Percentiles rank a stretch among this genome's conserved stretches.
Conservation (phyloP, 1,140 invertebrate species). For the Saccostrea cuccullata region DNA sequence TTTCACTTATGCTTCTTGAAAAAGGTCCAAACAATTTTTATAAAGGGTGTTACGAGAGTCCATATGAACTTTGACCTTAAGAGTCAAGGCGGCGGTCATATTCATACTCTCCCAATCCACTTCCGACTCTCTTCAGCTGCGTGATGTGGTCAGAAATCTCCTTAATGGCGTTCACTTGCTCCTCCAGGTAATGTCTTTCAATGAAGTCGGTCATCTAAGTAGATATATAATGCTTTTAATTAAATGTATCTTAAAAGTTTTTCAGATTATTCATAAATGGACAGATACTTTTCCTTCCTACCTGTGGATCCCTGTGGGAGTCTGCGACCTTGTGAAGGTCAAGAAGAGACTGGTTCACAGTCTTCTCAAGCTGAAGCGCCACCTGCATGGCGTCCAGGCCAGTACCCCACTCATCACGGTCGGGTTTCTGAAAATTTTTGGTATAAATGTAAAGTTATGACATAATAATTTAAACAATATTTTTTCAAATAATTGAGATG, state of each 20-base stretch:
- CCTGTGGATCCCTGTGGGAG: conserved; percentile 82
- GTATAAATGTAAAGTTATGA: not conserved
- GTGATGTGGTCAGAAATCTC: conserved; percentile 82
- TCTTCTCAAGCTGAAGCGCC: conserved; percentile 88
- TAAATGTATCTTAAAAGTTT: not conserved
- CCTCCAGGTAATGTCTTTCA: conserved; percentile 82
- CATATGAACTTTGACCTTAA: not conserved
- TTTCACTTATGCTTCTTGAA: too few relatives aligned
- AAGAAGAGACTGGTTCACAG: conserved; percentile 88
- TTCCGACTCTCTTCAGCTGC: conserved; percentile 82
- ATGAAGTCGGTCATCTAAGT: conserved; percentile 82
- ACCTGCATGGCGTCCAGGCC: conserved; percentile 85
- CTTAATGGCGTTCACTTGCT: conserved; percentile 84
- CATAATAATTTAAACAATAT: not conserved
- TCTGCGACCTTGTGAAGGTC: conserved; percentile 85
- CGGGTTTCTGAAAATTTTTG: conserved; percentile 80
- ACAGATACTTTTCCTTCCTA: conserved; percentile 26
- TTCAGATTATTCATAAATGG: not conserved
- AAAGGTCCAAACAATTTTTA: not conserved
- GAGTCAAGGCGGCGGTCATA: conserved; percentile 78
- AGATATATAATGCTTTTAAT: not conserved
- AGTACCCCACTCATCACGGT: conserved; percentile 83
- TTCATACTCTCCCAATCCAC: conserved; percentile 83
- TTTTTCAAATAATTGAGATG: too few relatives aligned
- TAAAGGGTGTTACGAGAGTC: not conserved